Base-by-base conservation (phyloP, 2,797 vertebrate species). In the Sebastes hopkinsi region DNA sequence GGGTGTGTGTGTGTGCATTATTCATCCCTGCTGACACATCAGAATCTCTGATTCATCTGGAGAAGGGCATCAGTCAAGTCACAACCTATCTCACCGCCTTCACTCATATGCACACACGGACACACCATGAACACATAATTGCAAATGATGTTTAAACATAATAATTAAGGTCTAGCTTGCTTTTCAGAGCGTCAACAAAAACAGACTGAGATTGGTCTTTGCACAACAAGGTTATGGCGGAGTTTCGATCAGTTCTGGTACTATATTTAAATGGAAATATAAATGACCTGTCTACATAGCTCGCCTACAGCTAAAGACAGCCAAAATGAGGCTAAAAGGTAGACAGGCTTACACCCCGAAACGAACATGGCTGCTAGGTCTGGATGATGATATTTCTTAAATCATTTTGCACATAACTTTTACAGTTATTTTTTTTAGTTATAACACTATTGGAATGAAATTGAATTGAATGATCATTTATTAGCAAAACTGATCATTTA, bases 1-100 rank as follows among this genome's bases (percentile, higher is more conserved):
- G 88, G 72, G 85, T 86, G 82, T 16, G 56, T 27, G 59, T 12
- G 59, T 32, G 30, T 69, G 80, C 93, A 95, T 95, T 94, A 95
- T 95, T 95, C 92, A 95, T 95, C 87, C 86, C 82, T 93, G 94
- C 94, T 95, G 94, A 95, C 93, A 94, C 93, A 94, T 92, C 91
- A 92, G 80, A 92, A 95, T 90, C 86, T 93, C 83, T 94, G 94
- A 95, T 95, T 94, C 94, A 94, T 93, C 86, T 88, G 82, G 77
- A 90, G 92, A 94, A 95, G 93, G 93, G 90, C 94, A 94, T 93
- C 94, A 92, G 92, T 94, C 92, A 93, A 93, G 93, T 94, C 93
- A 92, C 81, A 91, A 87, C 83, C 82, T 22, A 90, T 93, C 86
- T 82, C 77, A 85, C 72, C 70, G 90, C 87, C 87, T 89, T 92